These are phyloP conservation scores for Euplexia lucipara DNA, from an alignment of 2,888 invertebrate species.

Conservation along the genomic window DNA sequence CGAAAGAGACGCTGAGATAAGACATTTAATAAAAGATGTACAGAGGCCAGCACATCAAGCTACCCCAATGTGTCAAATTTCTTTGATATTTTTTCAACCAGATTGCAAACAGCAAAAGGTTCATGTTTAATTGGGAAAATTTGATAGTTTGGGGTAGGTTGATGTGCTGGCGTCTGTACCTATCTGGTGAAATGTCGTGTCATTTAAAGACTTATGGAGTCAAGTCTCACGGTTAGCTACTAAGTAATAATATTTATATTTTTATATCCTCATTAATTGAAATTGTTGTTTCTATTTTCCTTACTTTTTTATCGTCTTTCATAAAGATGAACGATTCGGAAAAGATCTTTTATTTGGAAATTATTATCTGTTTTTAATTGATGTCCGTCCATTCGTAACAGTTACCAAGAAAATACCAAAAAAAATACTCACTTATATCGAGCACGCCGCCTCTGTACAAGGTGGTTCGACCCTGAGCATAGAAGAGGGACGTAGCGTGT, in stretches of 20 bases:
- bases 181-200: neutral
- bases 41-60: too few relatives aligned
- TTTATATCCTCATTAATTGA: neutral
- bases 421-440: conserved; percentile 9
- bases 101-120: too few relatives aligned
- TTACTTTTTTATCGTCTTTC: neutral
- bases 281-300: neutral
- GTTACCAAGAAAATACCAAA: conserved; percentile 17
- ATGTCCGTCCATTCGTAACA: neutral
- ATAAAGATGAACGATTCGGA: neutral
- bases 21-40: too few relatives aligned
- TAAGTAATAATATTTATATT: neutral
- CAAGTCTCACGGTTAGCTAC: too few relatives aligned
- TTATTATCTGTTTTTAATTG: neutral
- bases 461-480: conserved; percentile 42
- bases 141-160: too few relatives aligned
- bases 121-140: too few relatives aligned
- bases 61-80: too few relatives aligned
- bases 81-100: too few relatives aligned
- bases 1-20: too few relatives aligned
- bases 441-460: conserved; percentile 34
- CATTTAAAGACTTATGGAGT: neutral
- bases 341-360: neutral
- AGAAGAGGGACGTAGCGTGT: conserved; percentile 44
- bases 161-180: too few relatives aligned